These are phyloP conservation scores for Bettongia penicillata DNA, from an alignment of 2,113 vertebrate genomes.

Conservation along the genomic window DNA sequence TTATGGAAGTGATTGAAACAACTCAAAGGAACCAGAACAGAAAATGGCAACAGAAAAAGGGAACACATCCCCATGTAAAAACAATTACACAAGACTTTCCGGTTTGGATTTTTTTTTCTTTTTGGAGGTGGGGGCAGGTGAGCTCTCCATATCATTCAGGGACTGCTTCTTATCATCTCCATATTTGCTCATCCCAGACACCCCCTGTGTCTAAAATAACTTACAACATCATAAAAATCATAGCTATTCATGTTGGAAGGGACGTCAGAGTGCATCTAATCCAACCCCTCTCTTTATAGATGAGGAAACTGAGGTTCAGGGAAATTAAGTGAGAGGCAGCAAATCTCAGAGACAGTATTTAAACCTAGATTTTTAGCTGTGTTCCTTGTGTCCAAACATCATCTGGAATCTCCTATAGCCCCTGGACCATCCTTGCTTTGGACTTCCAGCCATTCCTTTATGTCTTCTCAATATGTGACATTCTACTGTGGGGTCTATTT, in stretches of 20 bases:
- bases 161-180: not conserved
- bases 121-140: no score
- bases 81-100: not conserved
- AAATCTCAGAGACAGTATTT: not conserved
- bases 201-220: not conserved
- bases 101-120: not conserved
- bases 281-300: not conserved
- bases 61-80: not conserved
- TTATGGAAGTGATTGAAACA: constrained; percentile 21
- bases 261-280: not conserved
- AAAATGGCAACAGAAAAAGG: not conserved
- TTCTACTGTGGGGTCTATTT: not conserved
- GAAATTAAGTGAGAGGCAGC: not conserved
- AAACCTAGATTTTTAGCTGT: not conserved
- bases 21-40: constrained; percentile 24
- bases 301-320: not conserved
- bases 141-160: not conserved
- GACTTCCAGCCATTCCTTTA: not conserved
- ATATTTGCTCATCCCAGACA: not conserved
- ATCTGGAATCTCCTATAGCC: not conserved
- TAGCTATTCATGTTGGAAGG: not conserved
- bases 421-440: not conserved
- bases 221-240: not conserved
- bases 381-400: not conserved
- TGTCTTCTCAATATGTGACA: not conserved